Evolutionary conservation across 2,888 invertebrate genomes (phyloP), one percentile per base, ranked within the genome.

Genomic region (Ochropleura plecta): DNA sequence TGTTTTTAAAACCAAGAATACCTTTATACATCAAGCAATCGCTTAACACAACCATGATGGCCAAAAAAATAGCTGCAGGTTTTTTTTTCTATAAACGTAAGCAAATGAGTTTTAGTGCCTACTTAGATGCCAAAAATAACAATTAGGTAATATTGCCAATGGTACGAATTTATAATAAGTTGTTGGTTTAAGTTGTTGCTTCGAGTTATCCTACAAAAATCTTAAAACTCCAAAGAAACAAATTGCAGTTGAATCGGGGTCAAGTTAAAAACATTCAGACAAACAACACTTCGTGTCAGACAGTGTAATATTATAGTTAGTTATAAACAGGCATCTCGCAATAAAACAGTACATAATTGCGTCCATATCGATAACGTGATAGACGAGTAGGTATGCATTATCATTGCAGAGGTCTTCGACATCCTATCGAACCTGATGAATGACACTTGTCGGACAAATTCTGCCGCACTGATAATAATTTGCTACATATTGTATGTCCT

Each of bases 361-460:
- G 57, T 68, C 70, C 64, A 70, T 76, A 76, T 73, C 81, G 68
- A 80, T 80, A 76, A 44, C 73, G 42, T 44, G 76, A 70, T 82
- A 84, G 84, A 73, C 81, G 60, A 76, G 76, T 80, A 73, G 70
- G 81, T 74, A 79, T 71, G 79, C 73, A 83, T 83, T 83, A 81
- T 86, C 76, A 71, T 69, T 71, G 44, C 69, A 76, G 66, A 83
- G 85, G 85, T 86, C 87, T 81, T 85, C 79, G 82, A 86, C 87
- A 70, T 74, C 73, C 55, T 51, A 76, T 76, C 78, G 75, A 51
- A 74, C 67, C 18, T 73, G 78, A 79, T 71, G 70, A 81, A 81
- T 84, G 82, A 81, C 76, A 84, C 74, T 82, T 82, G 87, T 74
- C 79, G 83, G 83, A 76, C 87, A 82, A 78, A 81, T 76, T 64